Evolutionary conservation across 2,797 vertebrate species (phyloP).

Genomic region (Rhinoraja longicauda): DNA sequence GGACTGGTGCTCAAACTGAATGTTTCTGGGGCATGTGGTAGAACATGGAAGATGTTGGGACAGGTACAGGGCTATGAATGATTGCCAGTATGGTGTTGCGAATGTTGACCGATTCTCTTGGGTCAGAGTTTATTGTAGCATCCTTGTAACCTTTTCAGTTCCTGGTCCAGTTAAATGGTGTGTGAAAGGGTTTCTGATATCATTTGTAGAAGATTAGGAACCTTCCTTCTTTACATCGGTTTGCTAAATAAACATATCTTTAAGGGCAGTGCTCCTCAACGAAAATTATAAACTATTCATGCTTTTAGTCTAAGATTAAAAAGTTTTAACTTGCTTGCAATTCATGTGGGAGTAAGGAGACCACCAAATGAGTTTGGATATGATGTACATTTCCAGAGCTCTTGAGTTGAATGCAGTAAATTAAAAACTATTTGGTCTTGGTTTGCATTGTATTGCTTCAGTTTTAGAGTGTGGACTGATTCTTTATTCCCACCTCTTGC

Average conservation of each 20-base stretch:
- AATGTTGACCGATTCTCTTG: neutral
- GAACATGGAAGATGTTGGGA: too few relatives aligned
- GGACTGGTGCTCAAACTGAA: too few relatives aligned
- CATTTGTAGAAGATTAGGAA: neutral
- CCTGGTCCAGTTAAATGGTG: neutral
- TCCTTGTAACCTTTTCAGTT: too few relatives aligned
- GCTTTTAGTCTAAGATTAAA: neutral
- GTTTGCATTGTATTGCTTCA: neutral
- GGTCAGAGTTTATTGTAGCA: neutral
- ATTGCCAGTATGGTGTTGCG: neutral
- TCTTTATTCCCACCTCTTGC: neutral
- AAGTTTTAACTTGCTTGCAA: neutral
- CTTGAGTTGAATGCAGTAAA: neutral
- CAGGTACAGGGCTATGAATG: too few relatives aligned
- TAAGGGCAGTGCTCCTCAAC: neutral
- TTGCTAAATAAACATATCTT: neutral
- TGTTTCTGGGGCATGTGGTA: too few relatives aligned
- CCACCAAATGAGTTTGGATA: neutral
- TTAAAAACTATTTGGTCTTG: neutral
- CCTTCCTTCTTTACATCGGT: neutral
- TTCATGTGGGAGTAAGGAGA: neutral
- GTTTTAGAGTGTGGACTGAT: neutral
- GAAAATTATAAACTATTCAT: neutral
- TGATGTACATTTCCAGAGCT: neutral
- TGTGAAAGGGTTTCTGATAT: neutral